Percentiles rank a stretch among this genome's conserved stretches.
These are phyloP conservation scores for Lonchura striata DNA, from an alignment of 2,113 vertebrate species.

Conservation along the genomic window DNA sequence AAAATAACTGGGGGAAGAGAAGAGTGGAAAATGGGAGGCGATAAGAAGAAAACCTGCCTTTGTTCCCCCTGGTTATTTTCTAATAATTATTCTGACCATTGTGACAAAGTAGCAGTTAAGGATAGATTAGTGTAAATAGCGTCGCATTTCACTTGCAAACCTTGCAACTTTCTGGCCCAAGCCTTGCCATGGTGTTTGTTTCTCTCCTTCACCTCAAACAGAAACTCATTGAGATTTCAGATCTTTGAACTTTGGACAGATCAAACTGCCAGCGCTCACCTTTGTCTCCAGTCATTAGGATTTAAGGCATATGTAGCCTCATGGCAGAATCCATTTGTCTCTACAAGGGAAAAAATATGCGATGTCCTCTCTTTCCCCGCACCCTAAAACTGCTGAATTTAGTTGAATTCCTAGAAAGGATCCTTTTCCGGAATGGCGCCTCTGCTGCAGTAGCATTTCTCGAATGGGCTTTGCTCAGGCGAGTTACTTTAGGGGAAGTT, in stretches of 20 bases:
- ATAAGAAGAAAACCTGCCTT: constrained; percentile 46
- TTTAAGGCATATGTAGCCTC: neutral
- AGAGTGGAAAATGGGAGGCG: neutral
- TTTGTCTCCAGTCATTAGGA: constrained; percentile 23
- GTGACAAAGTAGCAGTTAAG: constrained; percentile 55
- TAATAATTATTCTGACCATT: constrained; percentile 54
- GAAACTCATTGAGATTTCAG: constrained; percentile 55
- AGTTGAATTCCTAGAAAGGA: neutral
- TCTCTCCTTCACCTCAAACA: constrained; percentile 52
- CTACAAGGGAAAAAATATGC: neutral
- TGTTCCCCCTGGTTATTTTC: constrained; percentile 57
- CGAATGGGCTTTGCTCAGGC: neutral
- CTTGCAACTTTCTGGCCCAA: constrained; percentile 7
- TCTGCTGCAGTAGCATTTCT: neutral
- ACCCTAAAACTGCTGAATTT: neutral
- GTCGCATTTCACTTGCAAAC: constrained; percentile 8
- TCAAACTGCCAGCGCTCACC: constrained; percentile 49
- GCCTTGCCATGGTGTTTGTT: constrained; percentile 25
- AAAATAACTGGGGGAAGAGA: neutral
- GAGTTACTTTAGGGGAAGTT: neutral
- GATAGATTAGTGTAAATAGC: constrained; percentile 54
- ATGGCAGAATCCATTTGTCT: constrained; percentile 2
- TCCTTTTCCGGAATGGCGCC: neutral
- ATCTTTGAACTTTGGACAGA: constrained; percentile 76
- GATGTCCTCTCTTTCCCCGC: neutral